Base-by-base conservation (phyloP, 2,113 vertebrate genomes). In the Myocastor coypus region DNA sequence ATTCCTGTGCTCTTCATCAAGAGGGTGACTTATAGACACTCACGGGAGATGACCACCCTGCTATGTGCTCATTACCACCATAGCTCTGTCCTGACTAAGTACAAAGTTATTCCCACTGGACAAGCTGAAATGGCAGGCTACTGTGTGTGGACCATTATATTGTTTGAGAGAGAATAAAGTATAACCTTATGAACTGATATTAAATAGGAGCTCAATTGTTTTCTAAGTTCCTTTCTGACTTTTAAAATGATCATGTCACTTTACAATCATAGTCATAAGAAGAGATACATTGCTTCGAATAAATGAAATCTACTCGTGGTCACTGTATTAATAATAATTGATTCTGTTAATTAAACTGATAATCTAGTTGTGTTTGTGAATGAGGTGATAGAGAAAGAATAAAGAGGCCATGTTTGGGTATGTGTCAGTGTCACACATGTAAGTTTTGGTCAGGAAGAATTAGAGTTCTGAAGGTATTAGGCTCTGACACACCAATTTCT, bases 381-480 rank as follows among this genome's bases (percentile, higher is more conserved):
- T 34, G 28, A n/a, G 14, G 9, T 83, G 34, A 81, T 42, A 13
- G 32, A 26, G 30, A 30, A 50, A 28, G 64, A 46, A 30, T 26
- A 42, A 26, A 69, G 32, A 22, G n/a, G 26, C 28, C 42, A 50
- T 61, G 42, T 52, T 78, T 28, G 75, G 46, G 28, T 19, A 50
- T 17, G 30, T 32, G 42, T 50, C 75, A 32, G 6, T 63, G 42
- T 42, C 66, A 40, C 2, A 8, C 2, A 1, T 13, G 7, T 37
- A 13, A 1, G 64, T 34, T 7, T 0, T 0, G n/a, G 61, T 11
- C 14, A 24, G 17, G 57, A 42, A 13, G 30, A 83, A 50, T 37
- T 13, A 1, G 5, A 50, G 32, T 10, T 16, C 10, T n/a, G 55
- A 50, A 12, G 2, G 5, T 1, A 30, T 24, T 5, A 24, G 3